Evolutionary conservation across 2,113 vertebrate species (phyloP).

Genomic region (Cryptotis parvus): DNA sequence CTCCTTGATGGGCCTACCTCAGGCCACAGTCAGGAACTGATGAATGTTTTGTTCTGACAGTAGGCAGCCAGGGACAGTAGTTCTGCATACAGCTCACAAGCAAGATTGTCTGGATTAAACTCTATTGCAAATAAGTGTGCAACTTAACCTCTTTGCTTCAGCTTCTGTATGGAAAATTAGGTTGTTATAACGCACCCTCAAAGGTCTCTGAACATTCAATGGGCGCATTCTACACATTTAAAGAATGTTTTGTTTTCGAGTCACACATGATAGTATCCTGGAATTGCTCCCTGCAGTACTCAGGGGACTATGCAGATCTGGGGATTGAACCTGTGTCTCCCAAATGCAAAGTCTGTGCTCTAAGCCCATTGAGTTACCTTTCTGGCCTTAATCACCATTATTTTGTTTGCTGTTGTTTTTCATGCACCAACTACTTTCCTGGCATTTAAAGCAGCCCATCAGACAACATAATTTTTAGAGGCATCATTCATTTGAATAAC

Average conservation of each 20-base stretch:
- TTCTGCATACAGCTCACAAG: background rate
- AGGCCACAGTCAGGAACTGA: background rate
- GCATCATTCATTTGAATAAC: background rate
- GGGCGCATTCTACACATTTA: too few relatives aligned
- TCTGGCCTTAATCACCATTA: background rate
- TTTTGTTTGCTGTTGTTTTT: background rate
- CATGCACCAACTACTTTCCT: background rate
- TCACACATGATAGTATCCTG: too few relatives aligned
- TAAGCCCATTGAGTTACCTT: too few relatives aligned
- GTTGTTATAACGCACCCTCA: too few relatives aligned
- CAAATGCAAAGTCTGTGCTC: too few relatives aligned
- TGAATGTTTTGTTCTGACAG: background rate
- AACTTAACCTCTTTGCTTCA: background rate
- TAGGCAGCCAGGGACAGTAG: background rate
- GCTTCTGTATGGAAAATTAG: background rate
- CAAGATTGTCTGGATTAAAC: background rate
- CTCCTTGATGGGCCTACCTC: background rate
- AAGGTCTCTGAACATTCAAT: too few relatives aligned
- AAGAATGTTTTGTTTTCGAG: too few relatives aligned
- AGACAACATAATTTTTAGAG: background rate
- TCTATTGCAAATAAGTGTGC: background rate
- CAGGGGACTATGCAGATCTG: too few relatives aligned
- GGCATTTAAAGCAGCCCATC: background rate
- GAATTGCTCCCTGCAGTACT: too few relatives aligned
- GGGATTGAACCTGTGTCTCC: too few relatives aligned